Base-by-base conservation (phyloP, 1,140 invertebrate species). In the Pseudomyrmex cubaensis region DNA sequence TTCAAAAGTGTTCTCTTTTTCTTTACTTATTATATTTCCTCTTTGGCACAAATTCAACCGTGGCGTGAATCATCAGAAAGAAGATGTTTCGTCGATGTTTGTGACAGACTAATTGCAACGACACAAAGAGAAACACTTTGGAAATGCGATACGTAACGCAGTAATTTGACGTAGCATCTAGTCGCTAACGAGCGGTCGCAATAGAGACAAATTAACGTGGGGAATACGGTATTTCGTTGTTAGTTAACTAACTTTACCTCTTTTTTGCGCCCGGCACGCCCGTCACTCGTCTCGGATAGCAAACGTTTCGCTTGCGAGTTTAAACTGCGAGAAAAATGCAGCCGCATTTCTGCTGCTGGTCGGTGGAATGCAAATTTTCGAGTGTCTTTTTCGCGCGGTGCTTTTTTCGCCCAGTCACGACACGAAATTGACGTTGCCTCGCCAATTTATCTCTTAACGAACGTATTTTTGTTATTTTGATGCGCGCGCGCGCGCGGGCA, bases 141-240 rank as follows among this genome's bases (percentile, higher is more conserved):
- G 52, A 69, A 76, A 83, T 52, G 52, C 62, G 35, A 77, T 83
- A 75, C 54, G 22, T 57, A 77, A 22, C 72, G 73, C 20, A 52
- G 70, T 80, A 87, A 87, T 87, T 87, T 46, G 61, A 66, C 44
- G 56, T 15, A 70, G 52, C 70, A 64, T 73, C 46, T 75, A 56
- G 72, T 69, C 61, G 61, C 83, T 86, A 87, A 86, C 66, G 73
- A 83, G 73, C 54, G 57, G 67, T 69, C 73, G 63, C 72, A 63
- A 87, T 83, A 70, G 50, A 86, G 76, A 83, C 64, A 87, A 87
- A 86, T 86, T 86, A 83, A 59, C 17, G 57, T 15, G 1, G 56
- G 35, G 5, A 75, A 72, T 76, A 83, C 77, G 50, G 54, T 87
- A 83, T 70, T 85, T 57, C 57, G 59, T 74, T 72, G 35, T 67